Evolutionary conservation across 92 coral and sea anemone species (phyloP).

Genomic region (Pocillopora grandis): DNA sequence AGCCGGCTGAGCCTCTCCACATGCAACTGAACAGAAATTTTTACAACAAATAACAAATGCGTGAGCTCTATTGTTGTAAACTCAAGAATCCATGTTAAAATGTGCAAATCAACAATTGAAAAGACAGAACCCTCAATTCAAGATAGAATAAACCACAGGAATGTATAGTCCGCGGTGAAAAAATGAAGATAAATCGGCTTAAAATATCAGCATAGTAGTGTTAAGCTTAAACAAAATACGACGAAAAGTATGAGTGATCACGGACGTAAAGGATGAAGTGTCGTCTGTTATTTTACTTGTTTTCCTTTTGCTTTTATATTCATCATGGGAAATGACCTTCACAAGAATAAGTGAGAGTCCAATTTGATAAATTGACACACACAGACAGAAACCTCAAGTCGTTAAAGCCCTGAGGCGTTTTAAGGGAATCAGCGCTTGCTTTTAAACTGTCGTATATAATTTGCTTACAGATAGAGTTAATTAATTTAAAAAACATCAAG

Average conservation of each 20-base stretch:
- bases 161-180: background rate
- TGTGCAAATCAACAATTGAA: background rate
- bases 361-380: background rate
- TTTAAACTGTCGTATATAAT: background rate
- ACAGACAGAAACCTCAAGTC: background rate
- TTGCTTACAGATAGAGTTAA: background rate
- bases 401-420: background rate
- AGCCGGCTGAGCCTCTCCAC: background rate
- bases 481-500: background rate
- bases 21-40: background rate
- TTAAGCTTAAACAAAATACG: background rate
- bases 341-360: background rate
- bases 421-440: background rate
- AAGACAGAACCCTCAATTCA: background rate
- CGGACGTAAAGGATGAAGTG: background rate
- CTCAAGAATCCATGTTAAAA: background rate
- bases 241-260: conserved; percentile 1
- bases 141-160: background rate
- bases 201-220: background rate
- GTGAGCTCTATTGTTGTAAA: background rate
- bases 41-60: background rate
- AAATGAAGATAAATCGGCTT: conserved; percentile 8
- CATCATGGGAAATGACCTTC: too few relatives aligned
- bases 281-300: background rate
- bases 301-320: too few relatives aligned